phyloP scores from a whole-genome alignment of 2,797 vertebrate species.

The Distichodus sexfasciatus region DNA sequence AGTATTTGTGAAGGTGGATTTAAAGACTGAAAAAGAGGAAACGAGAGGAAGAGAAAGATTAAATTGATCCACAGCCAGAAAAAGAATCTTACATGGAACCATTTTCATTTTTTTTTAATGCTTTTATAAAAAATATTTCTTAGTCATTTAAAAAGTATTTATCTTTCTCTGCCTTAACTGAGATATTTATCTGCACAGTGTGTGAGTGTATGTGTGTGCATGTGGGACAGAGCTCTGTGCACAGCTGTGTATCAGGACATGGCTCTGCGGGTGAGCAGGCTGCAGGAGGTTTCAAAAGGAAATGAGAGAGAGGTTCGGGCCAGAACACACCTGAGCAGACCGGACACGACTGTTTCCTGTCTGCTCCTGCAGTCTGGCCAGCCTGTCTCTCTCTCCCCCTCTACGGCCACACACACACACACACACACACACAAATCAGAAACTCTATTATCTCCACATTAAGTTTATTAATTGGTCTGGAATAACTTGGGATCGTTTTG shows the following conservation, averaged over 20 bases:
- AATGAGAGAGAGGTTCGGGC: constrained; percentile 73
- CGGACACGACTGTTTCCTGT: constrained; percentile 56
- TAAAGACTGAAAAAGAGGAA: not conserved
- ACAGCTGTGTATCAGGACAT: constrained; percentile 73
- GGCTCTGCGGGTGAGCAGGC: constrained; percentile 66
- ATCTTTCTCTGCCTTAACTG: too few species aligned
- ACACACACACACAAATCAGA: not conserved
- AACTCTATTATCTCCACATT: not conserved
- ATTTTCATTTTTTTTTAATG: too few species aligned
- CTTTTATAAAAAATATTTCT: too few species aligned
- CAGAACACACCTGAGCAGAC: constrained; percentile 71
- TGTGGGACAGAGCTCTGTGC: constrained; percentile 52
- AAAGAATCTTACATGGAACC: too few species aligned
- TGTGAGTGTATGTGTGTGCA: not conserved
- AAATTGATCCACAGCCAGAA: not conserved
- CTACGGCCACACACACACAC: not conserved
- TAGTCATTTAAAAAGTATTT: too few species aligned
- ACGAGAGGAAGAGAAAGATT: not conserved
- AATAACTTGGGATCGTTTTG: too few species aligned
- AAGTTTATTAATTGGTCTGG: too few species aligned
- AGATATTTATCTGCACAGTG: constrained; percentile 5
- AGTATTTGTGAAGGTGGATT: not conserved
- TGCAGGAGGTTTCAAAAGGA: constrained; percentile 70
- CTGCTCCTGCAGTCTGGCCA: constrained; percentile 23
- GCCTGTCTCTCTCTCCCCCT: too few species aligned